Evolutionary conservation across 2,797 vertebrate species (phyloP).

Genomic region (Rousettus madagascariensis): DNA sequence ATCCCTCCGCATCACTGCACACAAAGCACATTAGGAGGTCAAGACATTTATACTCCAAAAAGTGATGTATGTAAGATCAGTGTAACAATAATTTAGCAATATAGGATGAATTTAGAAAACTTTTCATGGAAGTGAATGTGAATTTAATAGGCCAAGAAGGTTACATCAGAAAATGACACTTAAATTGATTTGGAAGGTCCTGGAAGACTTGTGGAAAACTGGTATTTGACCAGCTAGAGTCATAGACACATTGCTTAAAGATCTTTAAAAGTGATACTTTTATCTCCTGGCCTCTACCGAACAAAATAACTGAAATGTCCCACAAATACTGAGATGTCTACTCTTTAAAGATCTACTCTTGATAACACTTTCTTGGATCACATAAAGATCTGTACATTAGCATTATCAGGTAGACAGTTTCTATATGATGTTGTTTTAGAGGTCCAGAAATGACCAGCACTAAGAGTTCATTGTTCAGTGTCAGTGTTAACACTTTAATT

Average conservation of each 20-base stretch:
- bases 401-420: not conserved
- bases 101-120: not conserved
- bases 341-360: not conserved
- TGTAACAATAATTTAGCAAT: not conserved
- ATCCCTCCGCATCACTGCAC: not conserved
- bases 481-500: not conserved
- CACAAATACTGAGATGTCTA: not conserved
- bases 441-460: not conserved
- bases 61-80: not conserved
- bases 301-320: not conserved
- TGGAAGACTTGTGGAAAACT: not conserved
- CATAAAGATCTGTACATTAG: not conserved
- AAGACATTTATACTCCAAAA: conserved; percentile 16
- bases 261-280: not conserved
- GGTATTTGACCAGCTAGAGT: not conserved
- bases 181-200: not conserved
- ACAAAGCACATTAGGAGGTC: not conserved
- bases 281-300: not conserved
- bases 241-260: not conserved
- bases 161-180: conserved; percentile 2
- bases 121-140: not conserved
- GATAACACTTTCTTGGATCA: not conserved
- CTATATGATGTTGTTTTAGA: not conserved
- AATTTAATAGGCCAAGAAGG: conserved; percentile 1
- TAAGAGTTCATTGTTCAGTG: not conserved